Evolutionary conservation across 2,113 vertebrate species (phyloP), one percentile per base, ranked within the genome.

Genomic region (Cephalopholis sonnerati): DNA sequence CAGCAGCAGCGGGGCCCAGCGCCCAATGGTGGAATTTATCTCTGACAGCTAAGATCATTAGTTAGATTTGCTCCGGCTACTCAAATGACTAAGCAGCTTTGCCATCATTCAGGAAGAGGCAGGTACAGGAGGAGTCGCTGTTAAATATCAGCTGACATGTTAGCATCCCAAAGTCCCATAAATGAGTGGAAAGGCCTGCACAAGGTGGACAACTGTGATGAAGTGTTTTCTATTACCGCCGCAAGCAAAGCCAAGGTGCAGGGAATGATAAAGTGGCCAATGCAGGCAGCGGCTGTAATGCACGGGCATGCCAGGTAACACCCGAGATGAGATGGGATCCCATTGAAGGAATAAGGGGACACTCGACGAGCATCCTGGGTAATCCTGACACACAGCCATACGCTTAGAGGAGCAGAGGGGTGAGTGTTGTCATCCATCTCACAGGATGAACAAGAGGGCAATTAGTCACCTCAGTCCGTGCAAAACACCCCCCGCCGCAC

Each of bases 201-300:
- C 32, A 62, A 77, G 68, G 70, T 50, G 8, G 87, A 88, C 83
- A 84, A 77, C 83, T 70, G 78, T 91, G 89, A 93, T 92, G 65
- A 90, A 92, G 84, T 86, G 84, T 90, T 91, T 92, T 85, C 85
- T 81, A 79, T 91, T 83, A 84, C 51, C 44, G 66, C 70, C 77
- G 81, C 89, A 16, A 74, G 85, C 81, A 78, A 72, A 86, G 77
- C 67, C 84, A 87, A 85, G 89, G 89, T 79, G 77, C 74, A 61
- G 70, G 68, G 81, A 62, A 65, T 80, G 88, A 87, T 89, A 27
- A 84, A 86, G 87, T 81, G 85, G 67, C 36, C 77, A 2, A 1
- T 57, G 79, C 72, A 69, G 81, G 69, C 64, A 48, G 66, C 77
- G 61, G 84, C 74, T 74, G 77, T 77, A 87, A 83, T 16, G 62